A percentile compares a stretch with the other conserved stretches of the same genome.
These are phyloP conservation scores for Rhaphigaster nebulosa DNA, from an alignment of 2,888 invertebrate species.

Conservation along the genomic window DNA sequence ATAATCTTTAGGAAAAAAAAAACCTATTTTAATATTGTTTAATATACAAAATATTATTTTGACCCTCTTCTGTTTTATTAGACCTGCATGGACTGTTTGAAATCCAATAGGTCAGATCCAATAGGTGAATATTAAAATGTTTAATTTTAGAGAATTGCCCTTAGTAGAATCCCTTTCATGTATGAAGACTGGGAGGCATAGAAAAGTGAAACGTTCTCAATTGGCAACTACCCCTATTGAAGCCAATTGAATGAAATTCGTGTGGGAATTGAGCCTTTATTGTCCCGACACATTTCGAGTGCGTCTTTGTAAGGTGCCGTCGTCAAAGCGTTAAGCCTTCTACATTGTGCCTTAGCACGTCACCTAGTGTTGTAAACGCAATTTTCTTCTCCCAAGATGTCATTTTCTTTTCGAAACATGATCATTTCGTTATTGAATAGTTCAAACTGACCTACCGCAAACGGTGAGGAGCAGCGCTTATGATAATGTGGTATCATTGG, in stretches of 20 bases:
- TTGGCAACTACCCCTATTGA: slow-evolving; percentile 38
- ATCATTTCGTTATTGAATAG: not conserved
- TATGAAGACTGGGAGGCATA: not conserved
- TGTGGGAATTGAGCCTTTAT: slow-evolving; percentile 44
- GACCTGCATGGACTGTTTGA: no score
- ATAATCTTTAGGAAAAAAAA: not conserved
- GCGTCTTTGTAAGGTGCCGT: not conserved
- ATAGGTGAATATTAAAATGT: not conserved
- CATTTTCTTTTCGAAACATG: not conserved
- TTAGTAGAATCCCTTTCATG: not conserved
- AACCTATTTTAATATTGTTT: no score
- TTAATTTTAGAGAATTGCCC: not conserved
- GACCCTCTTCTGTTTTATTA: no score
- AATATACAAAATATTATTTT: no score
- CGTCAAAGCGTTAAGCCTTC: slow-evolving; percentile 38
- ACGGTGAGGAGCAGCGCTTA: not conserved
- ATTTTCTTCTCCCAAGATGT: not conserved
- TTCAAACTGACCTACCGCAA: slow-evolving; percentile 4
- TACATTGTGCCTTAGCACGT: not conserved
- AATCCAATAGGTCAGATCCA: no score
- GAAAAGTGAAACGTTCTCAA: slow-evolving; percentile 35
- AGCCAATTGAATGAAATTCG: slow-evolving; percentile 39
- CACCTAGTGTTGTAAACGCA: not conserved
- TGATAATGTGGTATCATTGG: not conserved
- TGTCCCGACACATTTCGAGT: slow-evolving; percentile 20